A percentile compares a stretch with the other conserved stretches of the same genome.
These are phyloP conservation scores for Rhynchotus rufescens DNA, from an alignment of 2,797 vertebrate species.

Conservation along the genomic window DNA sequence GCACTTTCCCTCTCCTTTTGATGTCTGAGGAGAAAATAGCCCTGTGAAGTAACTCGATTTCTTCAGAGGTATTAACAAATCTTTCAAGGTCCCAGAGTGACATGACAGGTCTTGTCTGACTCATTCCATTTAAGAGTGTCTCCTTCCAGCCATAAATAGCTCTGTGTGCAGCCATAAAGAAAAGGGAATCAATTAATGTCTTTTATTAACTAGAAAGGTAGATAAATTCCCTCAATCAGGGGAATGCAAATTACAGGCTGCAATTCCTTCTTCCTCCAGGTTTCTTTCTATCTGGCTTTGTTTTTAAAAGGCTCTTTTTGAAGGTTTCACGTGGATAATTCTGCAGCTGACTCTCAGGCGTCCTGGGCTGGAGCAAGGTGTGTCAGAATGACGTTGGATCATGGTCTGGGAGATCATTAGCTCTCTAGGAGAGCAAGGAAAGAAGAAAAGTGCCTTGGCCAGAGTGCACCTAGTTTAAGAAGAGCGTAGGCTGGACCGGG, in stretches of 20 bases:
- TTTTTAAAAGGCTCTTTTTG: not conserved
- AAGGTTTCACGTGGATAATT: not conserved
- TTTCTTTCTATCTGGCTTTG: not conserved
- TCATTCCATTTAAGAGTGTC: conserved; percentile 59
- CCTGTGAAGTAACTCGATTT: conserved; percentile 42
- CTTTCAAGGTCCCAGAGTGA: conserved; percentile 61
- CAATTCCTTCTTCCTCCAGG: rapidly evolving
- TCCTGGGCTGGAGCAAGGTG: not conserved
- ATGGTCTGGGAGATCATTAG: not conserved
- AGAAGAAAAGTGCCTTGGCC: not conserved
- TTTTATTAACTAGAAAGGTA: conserved; percentile 63
- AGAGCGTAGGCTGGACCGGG: not conserved
- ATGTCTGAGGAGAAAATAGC: conserved; percentile 55
- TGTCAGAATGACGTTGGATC: not conserved
- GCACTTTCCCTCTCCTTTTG: conserved; percentile 30
- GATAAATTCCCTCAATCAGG: conserved; percentile 15
- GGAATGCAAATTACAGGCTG: not conserved
- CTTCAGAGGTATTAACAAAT: conserved; percentile 55
- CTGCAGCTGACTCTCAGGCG: not conserved
- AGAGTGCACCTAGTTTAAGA: not conserved
- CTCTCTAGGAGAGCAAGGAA: not conserved
- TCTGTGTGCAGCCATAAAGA: conserved; percentile 41
- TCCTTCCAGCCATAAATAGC: conserved; percentile 63
- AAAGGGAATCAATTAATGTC: conserved; percentile 51
- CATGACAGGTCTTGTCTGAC: conserved; percentile 59